Evolutionary conservation across 2,113 vertebrate species (phyloP).

Genomic region (Tragelaphus imberbis): DNA sequence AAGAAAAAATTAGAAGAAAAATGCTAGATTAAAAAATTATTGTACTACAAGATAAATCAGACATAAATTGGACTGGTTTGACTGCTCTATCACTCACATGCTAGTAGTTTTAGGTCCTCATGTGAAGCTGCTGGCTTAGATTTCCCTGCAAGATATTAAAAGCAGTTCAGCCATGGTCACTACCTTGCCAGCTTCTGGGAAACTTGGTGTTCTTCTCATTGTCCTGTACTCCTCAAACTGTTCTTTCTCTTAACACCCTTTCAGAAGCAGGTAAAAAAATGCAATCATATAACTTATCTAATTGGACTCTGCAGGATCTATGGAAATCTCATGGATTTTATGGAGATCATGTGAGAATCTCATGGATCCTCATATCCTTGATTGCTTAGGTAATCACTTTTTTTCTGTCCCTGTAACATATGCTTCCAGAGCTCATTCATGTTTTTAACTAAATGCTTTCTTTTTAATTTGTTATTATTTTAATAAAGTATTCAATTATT

Average conservation of each 20-base stretch:
- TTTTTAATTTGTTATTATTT: neutral
- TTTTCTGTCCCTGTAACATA: neutral
- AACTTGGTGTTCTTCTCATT: neutral
- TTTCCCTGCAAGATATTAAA: neutral
- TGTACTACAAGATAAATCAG: neutral
- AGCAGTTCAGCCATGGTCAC: neutral
- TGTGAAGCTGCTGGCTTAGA: neutral
- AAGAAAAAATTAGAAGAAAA: neutral
- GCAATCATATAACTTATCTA: neutral
- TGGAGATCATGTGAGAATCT: neutral
- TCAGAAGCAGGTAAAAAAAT: neutral
- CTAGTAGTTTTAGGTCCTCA: neutral
- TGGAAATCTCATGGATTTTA: neutral
- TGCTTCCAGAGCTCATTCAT: neutral
- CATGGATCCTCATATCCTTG: neutral
- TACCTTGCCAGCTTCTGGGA: neutral
- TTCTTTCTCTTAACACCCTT: neutral
- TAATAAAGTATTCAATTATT: constrained; percentile 10
- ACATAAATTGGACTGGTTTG: neutral
- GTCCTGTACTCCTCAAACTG: neutral
- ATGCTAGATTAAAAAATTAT: neutral
- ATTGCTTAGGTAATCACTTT: neutral
- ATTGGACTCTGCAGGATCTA: neutral
- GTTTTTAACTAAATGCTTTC: neutral
- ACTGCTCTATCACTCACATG: neutral